Evolutionary conservation across 2,797 vertebrate genomes (phyloP), one percentile per base, ranked within the genome.

Genomic region (Halcyon leucocephala): DNA sequence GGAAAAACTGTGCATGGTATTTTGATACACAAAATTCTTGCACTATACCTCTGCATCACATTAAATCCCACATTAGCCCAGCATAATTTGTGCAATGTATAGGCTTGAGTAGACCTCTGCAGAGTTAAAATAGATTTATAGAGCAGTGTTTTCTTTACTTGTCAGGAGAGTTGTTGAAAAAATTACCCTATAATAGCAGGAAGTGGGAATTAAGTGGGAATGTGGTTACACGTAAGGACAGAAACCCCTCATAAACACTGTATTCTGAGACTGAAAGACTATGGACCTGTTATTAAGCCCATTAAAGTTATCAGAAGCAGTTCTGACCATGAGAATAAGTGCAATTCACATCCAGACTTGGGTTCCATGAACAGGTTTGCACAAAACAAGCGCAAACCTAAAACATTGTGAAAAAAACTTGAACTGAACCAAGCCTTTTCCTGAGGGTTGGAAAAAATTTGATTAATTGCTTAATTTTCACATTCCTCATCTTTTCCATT

Each of bases 401-500:
- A 97, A 93, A 93, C 88, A 37, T 57, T 70, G 52, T 0, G 2
- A 65, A 88, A 91, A 82, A 58, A 14, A 12, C n/a, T 82, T 85
- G 33, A 96, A 93, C 24, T 20, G 42, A 91, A 96, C 72, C 89
- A 89, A 88, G 22, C 80, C 78, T 97, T 93, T 92, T 95, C 84
- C 91, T 86, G 84, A 93, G 93, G 87, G 65, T 12, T 93, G 89
- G 89, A 95, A 96, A 95, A 94, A 81, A 31, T 41, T 85, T 95
- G 93, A 96, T 97, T 97, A 94, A 96, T 95, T 95, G 90, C 90
- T 95, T 96, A 92, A 95, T 97, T 97, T 97, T 97, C 93, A 93
- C 90, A 93, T 96, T 94, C 90, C 79, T 96, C 90, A 92, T 91
- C 39, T 91, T 97, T 97, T 94, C 89, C 85, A 92, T 90, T 95